phyloP scores from a whole-genome alignment of 2,797 vertebrate genomes.

The Chrosomus eos region DNA sequence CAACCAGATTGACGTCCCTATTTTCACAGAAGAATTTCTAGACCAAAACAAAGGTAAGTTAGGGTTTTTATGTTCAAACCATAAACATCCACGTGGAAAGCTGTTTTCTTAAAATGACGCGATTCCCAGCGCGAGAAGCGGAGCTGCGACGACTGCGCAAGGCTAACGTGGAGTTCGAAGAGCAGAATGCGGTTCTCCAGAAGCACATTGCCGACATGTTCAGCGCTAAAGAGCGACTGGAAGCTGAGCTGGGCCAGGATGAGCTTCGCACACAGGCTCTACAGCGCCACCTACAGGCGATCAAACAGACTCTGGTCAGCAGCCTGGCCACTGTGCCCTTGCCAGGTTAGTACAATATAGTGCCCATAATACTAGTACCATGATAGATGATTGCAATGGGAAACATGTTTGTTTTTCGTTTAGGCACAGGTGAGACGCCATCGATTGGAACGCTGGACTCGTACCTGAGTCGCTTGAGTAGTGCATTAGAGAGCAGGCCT shows the following conservation, averaged over 20 bases:
- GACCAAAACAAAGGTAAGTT: constrained; percentile 97
- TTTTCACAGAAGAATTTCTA: constrained; percentile 98
- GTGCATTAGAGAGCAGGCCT: constrained; percentile 90
- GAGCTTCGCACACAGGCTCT: constrained; percentile 91
- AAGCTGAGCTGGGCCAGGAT: constrained; percentile 92
- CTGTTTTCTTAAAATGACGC: not conserved
- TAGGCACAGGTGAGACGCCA: constrained; percentile 92
- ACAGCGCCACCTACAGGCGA: constrained; percentile 89
- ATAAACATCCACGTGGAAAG: not conserved
- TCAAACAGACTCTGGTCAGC: constrained; percentile 90
- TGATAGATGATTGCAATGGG: not conserved
- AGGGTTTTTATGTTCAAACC: too few species aligned
- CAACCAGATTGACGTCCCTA: constrained; percentile 89
- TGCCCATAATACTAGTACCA: not conserved
- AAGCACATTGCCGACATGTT: constrained; percentile 96
- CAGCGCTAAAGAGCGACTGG: constrained; percentile 93
- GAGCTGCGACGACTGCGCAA: constrained; percentile 94
- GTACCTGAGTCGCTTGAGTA: constrained; percentile 92
- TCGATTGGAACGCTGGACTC: constrained; percentile 92
- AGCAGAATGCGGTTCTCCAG: constrained; percentile 95
- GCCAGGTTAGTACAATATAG: constrained; percentile 78
- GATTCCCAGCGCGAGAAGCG: constrained; percentile 87
- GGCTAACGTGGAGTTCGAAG: constrained; percentile 95
- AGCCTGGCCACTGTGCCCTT: constrained; percentile 91
- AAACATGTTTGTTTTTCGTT: not conserved